Conservation (phyloP, 2,113 vertebrate genomes). For the Poeciliopsis prolifica region DNA sequence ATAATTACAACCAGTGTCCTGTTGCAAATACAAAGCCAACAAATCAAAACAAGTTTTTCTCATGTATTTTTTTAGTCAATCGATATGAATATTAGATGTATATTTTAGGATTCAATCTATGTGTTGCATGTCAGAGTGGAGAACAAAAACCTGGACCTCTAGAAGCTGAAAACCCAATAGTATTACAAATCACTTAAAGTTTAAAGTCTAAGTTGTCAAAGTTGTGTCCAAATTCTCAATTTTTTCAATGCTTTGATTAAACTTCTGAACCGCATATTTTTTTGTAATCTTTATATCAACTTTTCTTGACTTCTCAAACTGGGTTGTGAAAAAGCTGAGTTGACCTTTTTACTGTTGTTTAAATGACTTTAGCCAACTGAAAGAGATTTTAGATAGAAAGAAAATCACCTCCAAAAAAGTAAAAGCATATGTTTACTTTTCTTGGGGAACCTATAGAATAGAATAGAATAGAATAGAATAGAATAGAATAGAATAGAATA, state of each 20-base stretch:
- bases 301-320: too few species aligned
- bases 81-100: neutral
- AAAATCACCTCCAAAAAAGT: too few species aligned
- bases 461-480: too few species aligned
- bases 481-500: too few species aligned
- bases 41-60: neutral
- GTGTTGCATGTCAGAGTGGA: neutral
- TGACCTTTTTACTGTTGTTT: too few species aligned
- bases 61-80: neutral
- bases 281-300: too few species aligned
- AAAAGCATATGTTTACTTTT: neutral
- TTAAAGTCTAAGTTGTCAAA: neutral
- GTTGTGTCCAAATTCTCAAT: too few species aligned
- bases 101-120: neutral
- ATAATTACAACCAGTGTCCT: neutral
- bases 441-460: neutral
- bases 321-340: too few species aligned
- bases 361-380: too few species aligned
- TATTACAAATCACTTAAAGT: neutral
- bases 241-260: too few species aligned
- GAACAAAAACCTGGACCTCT: neutral
- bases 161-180: neutral
- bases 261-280: too few species aligned
- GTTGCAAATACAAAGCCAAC: neutral
- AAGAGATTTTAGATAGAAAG: too few species aligned